phyloP scores from a whole-genome alignment of 2,113 vertebrate species.

The Pantherophis guttatus region DNA sequence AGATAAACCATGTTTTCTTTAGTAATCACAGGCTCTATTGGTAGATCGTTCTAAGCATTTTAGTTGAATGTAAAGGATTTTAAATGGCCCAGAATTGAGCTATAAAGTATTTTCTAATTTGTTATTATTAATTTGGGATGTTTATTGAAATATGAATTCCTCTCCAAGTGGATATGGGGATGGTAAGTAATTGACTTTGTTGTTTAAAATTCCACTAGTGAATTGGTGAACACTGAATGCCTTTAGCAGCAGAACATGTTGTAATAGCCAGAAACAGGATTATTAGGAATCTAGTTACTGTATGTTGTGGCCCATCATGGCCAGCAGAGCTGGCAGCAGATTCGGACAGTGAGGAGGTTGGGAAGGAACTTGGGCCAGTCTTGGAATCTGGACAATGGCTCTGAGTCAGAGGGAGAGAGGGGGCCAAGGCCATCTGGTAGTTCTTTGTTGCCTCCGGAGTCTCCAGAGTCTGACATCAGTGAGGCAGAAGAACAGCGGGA shows the following conservation, averaged over 20 bases:
- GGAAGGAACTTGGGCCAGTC: too few relatives aligned
- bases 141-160: conserved; percentile 12
- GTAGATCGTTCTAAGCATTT: neutral
- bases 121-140: neutral
- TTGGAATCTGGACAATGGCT: too few relatives aligned
- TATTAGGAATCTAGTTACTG: neutral
- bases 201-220: rapidly evolving
- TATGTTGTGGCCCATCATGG: too few relatives aligned
- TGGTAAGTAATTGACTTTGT: rapidly evolving
- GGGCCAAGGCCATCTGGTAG: too few relatives aligned
- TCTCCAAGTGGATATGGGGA: neutral
- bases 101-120: neutral
- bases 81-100: neutral
- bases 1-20: neutral
- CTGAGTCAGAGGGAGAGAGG: too few relatives aligned
- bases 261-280: neutral
- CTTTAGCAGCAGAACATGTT: neutral
- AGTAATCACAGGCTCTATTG: conserved; percentile 1
- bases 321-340: too few relatives aligned
- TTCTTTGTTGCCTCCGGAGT: too few relatives aligned
- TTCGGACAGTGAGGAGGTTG: too few relatives aligned
- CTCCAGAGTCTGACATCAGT: too few relatives aligned
- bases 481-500: too few relatives aligned
- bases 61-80: neutral
- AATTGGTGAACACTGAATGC: neutral